Evolutionary conservation across 2,888 invertebrate genomes (phyloP).

Genomic region (Clistopyga incitator): DNA sequence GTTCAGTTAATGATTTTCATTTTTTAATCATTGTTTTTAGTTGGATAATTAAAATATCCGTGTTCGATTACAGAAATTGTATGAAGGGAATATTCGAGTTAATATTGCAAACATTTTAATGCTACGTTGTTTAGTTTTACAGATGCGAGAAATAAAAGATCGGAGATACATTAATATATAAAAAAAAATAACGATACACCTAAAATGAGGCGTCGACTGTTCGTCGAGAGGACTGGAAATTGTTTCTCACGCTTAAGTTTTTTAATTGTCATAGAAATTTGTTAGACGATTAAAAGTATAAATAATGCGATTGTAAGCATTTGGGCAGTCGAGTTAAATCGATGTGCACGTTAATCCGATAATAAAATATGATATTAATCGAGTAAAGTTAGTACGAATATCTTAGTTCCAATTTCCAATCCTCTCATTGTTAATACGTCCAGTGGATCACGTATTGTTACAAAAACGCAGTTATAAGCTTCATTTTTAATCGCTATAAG

Average conservation of each 20-base stretch:
- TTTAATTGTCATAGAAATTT: not conserved
- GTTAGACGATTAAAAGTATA: not conserved
- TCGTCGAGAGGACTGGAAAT: not conserved
- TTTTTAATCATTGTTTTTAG: too few species aligned
- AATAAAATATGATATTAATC: not conserved
- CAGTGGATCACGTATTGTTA: slow-evolving; percentile 7
- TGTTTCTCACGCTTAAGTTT: not conserved
- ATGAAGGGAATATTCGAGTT: not conserved
- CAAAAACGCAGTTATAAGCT: slow-evolving; percentile 46
- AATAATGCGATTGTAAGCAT: too few species aligned
- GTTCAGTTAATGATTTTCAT: too few species aligned
- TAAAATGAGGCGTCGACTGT: not conserved
- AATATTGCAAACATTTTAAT: slow-evolving; percentile 10
- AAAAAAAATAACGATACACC: not conserved
- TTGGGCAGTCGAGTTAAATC: not conserved
- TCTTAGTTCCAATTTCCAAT: not conserved
- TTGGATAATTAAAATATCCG: too few species aligned
- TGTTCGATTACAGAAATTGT: too few species aligned
- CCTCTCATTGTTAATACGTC: not conserved
- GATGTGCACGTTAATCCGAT: not conserved
- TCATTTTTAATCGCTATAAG: slow-evolving; percentile 74
- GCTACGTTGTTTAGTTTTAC: not conserved
- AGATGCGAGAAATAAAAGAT: not conserved
- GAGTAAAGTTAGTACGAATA: not conserved
- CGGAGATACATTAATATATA: not conserved